Conservation (phyloP, 2,888 invertebrate genomes). For the Drosophila aldrichi region DNA sequence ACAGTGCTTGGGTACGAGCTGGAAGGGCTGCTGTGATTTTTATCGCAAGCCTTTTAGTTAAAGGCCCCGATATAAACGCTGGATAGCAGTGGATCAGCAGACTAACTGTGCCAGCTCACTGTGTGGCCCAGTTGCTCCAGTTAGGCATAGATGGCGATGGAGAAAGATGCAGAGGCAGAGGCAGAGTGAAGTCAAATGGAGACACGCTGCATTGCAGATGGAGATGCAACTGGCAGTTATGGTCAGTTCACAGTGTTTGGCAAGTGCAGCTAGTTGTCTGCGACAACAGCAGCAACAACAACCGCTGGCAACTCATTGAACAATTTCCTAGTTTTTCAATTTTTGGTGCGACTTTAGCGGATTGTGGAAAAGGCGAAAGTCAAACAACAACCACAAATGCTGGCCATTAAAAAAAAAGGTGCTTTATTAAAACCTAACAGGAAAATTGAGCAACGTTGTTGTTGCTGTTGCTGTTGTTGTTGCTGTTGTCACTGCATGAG, state of each 20-base stretch:
- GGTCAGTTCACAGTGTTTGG: slow-evolving; percentile 36
- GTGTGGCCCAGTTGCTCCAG: slow-evolving; percentile 66
- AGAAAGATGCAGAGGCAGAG: not conserved
- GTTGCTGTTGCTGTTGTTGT: slow-evolving; percentile 1
- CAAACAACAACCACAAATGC: slow-evolving; percentile 45
- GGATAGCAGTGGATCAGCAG: slow-evolving; percentile 18
- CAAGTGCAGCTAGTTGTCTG: slow-evolving; percentile 36
- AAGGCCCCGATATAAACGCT: slow-evolving; percentile 55
- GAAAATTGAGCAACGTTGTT: slow-evolving; percentile 49
- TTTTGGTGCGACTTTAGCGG: slow-evolving; percentile 67
- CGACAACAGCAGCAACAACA: slow-evolving; percentile 17
- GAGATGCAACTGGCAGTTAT: slow-evolving; percentile 45
- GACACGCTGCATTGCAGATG: slow-evolving; percentile 26
- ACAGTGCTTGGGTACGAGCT: slow-evolving; percentile 30
- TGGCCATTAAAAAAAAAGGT: slow-evolving; percentile 68
- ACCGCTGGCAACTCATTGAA: slow-evolving; percentile 50
- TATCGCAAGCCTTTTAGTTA: slow-evolving; percentile 70
- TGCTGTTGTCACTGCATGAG: slow-evolving; percentile 17
- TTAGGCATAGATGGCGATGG: slow-evolving; percentile 33
- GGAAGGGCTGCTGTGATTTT: slow-evolving; percentile 63
- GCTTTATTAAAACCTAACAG: slow-evolving; percentile 65
- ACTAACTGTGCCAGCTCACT: slow-evolving; percentile 47
- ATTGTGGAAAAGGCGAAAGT: slow-evolving; percentile 65
- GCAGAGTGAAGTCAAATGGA: not conserved
- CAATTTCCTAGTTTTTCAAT: slow-evolving; percentile 66